These are phyloP conservation scores for Siniperca knerii DNA, from an alignment of 2,113 vertebrate genomes.

Conservation along the genomic window DNA sequence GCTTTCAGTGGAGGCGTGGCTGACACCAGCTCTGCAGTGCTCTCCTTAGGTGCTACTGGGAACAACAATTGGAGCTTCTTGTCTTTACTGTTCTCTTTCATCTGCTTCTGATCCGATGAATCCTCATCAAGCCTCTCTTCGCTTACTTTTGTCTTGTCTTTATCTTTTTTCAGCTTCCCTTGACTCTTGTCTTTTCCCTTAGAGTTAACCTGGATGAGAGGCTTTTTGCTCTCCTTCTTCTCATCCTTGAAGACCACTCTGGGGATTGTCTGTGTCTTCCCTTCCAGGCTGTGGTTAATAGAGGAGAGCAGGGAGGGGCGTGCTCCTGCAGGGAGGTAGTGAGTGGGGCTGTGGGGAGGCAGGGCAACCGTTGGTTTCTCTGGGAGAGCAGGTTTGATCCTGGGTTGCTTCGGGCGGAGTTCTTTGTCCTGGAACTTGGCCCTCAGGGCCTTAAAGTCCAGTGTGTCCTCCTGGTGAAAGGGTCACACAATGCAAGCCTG, in stretches of 20 bases:
- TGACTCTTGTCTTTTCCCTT: slow-evolving; percentile 62
- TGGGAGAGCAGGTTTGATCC: slow-evolving; percentile 74
- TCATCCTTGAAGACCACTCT: slow-evolving; percentile 83
- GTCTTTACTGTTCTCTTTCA: slow-evolving; percentile 71
- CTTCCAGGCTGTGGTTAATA: slow-evolving; percentile 70
- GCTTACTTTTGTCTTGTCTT: slow-evolving; percentile 57
- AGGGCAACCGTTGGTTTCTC: slow-evolving; percentile 75
- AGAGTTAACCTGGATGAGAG: slow-evolving; percentile 24
- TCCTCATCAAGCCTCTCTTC: slow-evolving; percentile 44
- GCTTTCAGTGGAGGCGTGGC: slow-evolving; percentile 57
- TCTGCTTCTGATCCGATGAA: slow-evolving; percentile 46
- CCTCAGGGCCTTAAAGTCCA: slow-evolving; percentile 79
- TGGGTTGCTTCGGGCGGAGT: slow-evolving; percentile 58
- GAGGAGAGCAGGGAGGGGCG: slow-evolving; percentile 76
- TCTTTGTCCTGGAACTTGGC: slow-evolving; percentile 81
- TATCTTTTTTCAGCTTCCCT: slow-evolving; percentile 51
- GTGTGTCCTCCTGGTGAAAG: slow-evolving; percentile 59
- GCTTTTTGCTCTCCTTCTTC: slow-evolving; percentile 70
- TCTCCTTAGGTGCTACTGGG: slow-evolving; percentile 26
- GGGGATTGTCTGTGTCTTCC: slow-evolving; percentile 36
- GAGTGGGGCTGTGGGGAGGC: slow-evolving; percentile 69
- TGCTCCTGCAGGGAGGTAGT: slow-evolving; percentile 71
- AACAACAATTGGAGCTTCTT: slow-evolving; percentile 36
- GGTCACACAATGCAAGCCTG: slow-evolving; percentile 24
- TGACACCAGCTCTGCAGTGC: slow-evolving; percentile 43